These are phyloP conservation scores for Forbesichthys agassizii DNA, from an alignment of 2,113 vertebrate species.

Conservation along the genomic window DNA sequence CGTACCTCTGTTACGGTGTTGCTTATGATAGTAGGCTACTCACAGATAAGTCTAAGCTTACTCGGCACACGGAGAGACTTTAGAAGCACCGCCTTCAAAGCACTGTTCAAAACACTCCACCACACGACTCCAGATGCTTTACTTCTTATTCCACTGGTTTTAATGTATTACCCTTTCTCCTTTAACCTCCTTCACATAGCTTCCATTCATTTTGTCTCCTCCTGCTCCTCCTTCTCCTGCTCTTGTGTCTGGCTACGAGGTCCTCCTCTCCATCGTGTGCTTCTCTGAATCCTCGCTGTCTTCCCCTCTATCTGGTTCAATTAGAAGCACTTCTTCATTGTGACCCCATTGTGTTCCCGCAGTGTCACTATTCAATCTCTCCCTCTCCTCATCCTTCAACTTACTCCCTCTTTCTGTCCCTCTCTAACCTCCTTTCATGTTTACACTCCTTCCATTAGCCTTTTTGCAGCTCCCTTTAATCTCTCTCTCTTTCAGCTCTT, in stretches of 20 bases:
- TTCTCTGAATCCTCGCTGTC: slow-evolving; percentile 42
- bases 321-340: slow-evolving; percentile 74
- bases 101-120: too few relatives aligned
- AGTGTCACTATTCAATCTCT: slow-evolving; percentile 75
- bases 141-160: neutral
- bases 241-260: neutral
- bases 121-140: too few relatives aligned
- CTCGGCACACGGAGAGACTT: too few relatives aligned
- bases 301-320: slow-evolving; percentile 72
- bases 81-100: too few relatives aligned
- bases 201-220: neutral
- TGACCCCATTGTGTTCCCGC: slow-evolving; percentile 74
- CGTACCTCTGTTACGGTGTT: too few relatives aligned
- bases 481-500: slow-evolving; percentile 36
- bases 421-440: slow-evolving; percentile 55
- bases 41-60: too few relatives aligned
- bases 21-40: too few relatives aligned
- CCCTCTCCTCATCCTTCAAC: slow-evolving; percentile 16
- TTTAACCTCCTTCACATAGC: neutral
- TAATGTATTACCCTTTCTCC: slow-evolving; percentile 3
- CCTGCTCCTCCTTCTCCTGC: neutral
- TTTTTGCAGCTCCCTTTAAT: slow-evolving; percentile 67
- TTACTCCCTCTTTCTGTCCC: too few relatives aligned
- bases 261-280: slow-evolving; percentile 11
- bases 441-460: slow-evolving; percentile 62